Conservation (phyloP, 2,797 vertebrate genomes). For the Mormyrops boulengeri region DNA sequence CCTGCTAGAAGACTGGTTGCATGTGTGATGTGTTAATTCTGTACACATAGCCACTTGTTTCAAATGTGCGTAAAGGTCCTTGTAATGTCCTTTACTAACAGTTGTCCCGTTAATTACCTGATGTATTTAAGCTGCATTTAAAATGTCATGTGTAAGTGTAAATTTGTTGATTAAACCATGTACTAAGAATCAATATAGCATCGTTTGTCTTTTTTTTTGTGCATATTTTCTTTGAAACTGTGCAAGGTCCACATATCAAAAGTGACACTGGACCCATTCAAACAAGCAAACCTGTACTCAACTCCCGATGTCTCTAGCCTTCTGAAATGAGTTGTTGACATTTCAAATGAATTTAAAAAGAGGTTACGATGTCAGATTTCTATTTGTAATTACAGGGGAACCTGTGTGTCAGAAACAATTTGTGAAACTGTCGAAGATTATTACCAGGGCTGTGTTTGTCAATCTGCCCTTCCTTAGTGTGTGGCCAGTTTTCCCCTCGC, state of each 20-base stretch:
- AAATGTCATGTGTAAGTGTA: constrained; percentile 11
- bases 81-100: constrained; percentile 14
- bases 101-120: not conserved
- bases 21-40: not conserved
- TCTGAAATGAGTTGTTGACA: constrained; percentile 10
- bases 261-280: not conserved
- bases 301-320: not conserved
- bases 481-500: not conserved
- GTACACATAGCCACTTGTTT: not conserved
- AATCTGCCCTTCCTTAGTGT: not conserved
- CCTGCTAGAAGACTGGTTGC: not conserved
- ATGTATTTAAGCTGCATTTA: constrained; percentile 6
- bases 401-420: not conserved
- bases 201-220: not conserved
- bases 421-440: not conserved
- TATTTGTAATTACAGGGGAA: not conserved
- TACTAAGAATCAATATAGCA: not conserved
- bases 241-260: not conserved
- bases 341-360: not conserved
- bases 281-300: not conserved
- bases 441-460: constrained; percentile 12
- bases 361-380: not conserved
- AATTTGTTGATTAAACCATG: constrained; percentile 16
- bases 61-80: not conserved
- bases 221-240: not conserved